Evolutionary conservation across 2,888 invertebrate genomes (phyloP), one percentile per base, ranked within the genome.

Genomic region (Polydrusus tereticollis): DNA sequence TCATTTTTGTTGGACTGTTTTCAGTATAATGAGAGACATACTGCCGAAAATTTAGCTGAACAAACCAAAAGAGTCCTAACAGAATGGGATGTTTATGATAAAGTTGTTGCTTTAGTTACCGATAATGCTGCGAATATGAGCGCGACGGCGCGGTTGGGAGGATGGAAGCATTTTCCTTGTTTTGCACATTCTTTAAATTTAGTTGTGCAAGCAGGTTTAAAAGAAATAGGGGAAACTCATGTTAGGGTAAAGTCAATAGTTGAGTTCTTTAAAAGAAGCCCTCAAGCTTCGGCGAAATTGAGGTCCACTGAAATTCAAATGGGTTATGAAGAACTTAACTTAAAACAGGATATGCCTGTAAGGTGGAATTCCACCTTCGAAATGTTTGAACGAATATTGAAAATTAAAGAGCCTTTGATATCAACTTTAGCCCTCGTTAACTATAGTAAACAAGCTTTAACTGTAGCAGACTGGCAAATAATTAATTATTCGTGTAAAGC

Each of bases 71-170:
- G 12, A 38, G 21, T 50, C 20, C 21, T 50, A 23, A 50, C 21
- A 18, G 57, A 78, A 23, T 80, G 78, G 79, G 45, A 77, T 43
- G 77, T 80, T 59, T 18, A 5, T 16, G 45, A 79, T 29, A 81
- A 80, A 78, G 72, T 80, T 18, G 65, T 76, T 0, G 76, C 78
- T 1, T 69, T 80, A 14, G 78, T 81, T 26, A 75, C 76, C 6
- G 78, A 81, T 67, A 80, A 80, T 65, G 79, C 76, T 20, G 73
- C 77, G 1, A 79, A 80, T 47, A 75, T 81, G 2, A 80, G 80
- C 77, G 76, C 75, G 20, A 78, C 79, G 2, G 75, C 80, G 20
- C 75, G 60, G 67, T 73, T 62, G 52, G 80, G 10, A 47, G 67
- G 29, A 79, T 77, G 72, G 55, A 41, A 77, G 38, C 77, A 81